These are phyloP conservation scores for Teleogryllus occipitalis DNA, from an alignment of 1,140 invertebrate genomes.

Conservation along the genomic window DNA sequence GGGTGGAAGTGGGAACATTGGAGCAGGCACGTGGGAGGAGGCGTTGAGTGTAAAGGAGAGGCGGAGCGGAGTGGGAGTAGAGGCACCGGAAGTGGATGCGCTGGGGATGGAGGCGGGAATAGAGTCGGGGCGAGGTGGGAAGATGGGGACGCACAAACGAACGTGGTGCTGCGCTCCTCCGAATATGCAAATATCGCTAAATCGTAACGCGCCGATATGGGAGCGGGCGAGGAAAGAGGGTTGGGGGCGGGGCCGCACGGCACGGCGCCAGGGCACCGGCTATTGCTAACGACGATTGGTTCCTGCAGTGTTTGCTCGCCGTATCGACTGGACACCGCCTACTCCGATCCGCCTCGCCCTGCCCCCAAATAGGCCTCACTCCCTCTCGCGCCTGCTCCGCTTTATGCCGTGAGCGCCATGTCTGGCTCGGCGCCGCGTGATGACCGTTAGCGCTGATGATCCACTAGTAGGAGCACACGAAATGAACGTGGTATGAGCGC, in stretches of 20 bases:
- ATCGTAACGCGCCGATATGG: background rate
- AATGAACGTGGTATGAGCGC: too few relatives aligned
- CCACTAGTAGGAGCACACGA: background rate
- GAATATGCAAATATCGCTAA: background rate
- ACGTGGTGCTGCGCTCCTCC: background rate
- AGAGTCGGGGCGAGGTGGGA: too few relatives aligned
- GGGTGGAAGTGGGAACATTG: too few relatives aligned
- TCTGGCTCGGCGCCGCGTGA: too few relatives aligned
- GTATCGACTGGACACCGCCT: background rate
- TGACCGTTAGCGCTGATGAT: background rate
- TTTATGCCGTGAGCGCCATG: background rate
- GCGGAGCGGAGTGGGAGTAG: too few relatives aligned
- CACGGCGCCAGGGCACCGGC: background rate
- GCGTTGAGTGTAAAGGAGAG: too few relatives aligned
- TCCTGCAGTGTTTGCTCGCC: background rate
- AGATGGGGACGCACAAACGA: too few relatives aligned
- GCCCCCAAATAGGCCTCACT: too few relatives aligned
- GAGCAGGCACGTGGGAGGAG: too few relatives aligned
- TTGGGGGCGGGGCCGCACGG: background rate
- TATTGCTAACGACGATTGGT: conserved; percentile 4
- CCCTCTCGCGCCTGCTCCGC: background rate
- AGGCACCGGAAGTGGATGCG: too few relatives aligned
- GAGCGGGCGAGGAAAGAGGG: background rate
- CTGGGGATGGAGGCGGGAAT: too few relatives aligned
- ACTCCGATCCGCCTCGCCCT: too few relatives aligned